A percentile compares a stretch with the other conserved stretches of the same genome.
phyloP scores from a whole-genome alignment of 2,113 vertebrate species.

The Neodontobutis hainanensis region DNA sequence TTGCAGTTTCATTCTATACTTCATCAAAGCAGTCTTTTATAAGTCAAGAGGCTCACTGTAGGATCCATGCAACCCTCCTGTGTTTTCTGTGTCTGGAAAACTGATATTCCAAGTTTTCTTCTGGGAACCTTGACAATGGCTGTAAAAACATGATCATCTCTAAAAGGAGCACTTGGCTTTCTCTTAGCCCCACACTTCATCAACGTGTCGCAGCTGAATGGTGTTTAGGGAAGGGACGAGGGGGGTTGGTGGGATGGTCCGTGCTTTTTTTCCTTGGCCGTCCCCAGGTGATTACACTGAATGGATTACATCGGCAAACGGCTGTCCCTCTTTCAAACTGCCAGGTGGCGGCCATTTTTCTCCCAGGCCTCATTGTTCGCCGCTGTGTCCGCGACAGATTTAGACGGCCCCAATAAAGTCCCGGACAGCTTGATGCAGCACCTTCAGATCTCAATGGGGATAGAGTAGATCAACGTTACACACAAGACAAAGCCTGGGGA shows the following conservation, averaged over 20 bases:
- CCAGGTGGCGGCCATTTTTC: slow-evolving; percentile 74
- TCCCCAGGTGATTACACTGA: slow-evolving; percentile 74
- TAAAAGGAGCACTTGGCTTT: slow-evolving; percentile 68
- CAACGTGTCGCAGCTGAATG: slow-evolving; percentile 61
- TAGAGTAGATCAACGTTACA: slow-evolving; percentile 42
- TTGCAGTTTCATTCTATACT: too few species aligned
- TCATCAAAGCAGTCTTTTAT: too few species aligned
- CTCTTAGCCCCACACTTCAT: slow-evolving; percentile 61
- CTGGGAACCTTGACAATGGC: slow-evolving; percentile 1
- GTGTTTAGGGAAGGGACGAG: slow-evolving; percentile 48
- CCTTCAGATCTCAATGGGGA: slow-evolving; percentile 55
- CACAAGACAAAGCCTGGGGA: slow-evolving; percentile 47
- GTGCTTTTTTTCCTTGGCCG: slow-evolving; percentile 29
- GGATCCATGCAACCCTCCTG: too few species aligned
- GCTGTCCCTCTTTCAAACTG: slow-evolving; percentile 73
- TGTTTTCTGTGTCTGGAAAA: too few species aligned
- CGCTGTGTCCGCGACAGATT: slow-evolving; percentile 62
- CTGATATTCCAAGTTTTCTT: too few species aligned
- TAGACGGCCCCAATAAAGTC: slow-evolving; percentile 70
- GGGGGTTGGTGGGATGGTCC: slow-evolving; percentile 16
- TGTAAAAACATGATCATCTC: slow-evolving; percentile 70
- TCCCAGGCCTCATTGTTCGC: slow-evolving; percentile 66
- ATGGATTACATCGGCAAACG: slow-evolving; percentile 76
- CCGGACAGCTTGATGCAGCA: slow-evolving; percentile 69
- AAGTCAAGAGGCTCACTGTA: too few species aligned